Conservation (phyloP, 2,113 vertebrate genomes). For the Elgaria multicarinata region DNA sequence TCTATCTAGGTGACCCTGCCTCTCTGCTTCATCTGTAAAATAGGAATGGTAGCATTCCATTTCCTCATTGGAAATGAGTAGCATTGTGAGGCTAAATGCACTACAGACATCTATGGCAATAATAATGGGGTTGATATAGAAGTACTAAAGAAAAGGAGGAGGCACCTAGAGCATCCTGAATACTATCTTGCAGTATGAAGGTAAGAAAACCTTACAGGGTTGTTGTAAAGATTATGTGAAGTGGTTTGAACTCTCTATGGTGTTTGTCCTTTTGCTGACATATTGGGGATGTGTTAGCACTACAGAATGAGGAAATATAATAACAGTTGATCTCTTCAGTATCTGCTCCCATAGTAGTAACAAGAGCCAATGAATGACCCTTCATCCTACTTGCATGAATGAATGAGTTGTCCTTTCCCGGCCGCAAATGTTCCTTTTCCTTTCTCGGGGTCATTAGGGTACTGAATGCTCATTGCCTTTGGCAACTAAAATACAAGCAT, state of each 20-base stretch:
- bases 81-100: neutral
- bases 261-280: neutral
- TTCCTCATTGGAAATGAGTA: neutral
- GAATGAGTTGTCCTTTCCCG: neutral
- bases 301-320: neutral
- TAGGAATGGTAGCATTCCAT: neutral
- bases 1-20: neutral
- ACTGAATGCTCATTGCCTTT: constrained; percentile 23
- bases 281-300: neutral
- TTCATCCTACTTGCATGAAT: constrained; percentile 23
- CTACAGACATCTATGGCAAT: neutral
- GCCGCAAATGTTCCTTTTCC: neutral
- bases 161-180: too few species aligned
- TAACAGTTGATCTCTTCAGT: neutral
- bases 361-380: constrained; percentile 25
- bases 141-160: neutral
- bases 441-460: neutral
- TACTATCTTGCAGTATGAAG: neutral
- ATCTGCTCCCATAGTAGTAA: constrained; percentile 6
- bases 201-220: neutral
- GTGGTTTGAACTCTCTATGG: neutral
- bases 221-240: neutral
- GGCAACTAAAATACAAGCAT: fast-evolving
- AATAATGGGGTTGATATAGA: neutral
- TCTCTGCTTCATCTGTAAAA: neutral